These are phyloP conservation scores for Thera britannica DNA, from an alignment of 2,888 invertebrate species.

Conservation along the genomic window DNA sequence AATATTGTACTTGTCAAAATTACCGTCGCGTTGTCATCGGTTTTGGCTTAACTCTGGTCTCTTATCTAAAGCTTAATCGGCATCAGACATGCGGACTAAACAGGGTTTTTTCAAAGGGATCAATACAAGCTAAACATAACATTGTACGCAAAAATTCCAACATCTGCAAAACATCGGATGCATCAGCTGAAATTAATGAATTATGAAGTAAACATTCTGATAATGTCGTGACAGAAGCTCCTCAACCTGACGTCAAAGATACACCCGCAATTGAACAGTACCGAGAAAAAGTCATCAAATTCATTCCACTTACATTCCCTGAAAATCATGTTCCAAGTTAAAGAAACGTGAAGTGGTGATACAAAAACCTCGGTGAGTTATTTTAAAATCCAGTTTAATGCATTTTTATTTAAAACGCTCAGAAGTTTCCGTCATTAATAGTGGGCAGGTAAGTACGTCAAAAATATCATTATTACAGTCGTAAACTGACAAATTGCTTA, in stretches of 20 bases:
- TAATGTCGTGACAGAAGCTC: slow-evolving; percentile 80
- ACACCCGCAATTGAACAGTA: slow-evolving; percentile 76
- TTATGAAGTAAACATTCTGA: slow-evolving; percentile 64
- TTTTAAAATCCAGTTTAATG: slow-evolving; percentile 74
- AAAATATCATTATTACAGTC: slow-evolving; percentile 12
- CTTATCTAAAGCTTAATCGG: slow-evolving; percentile 32
- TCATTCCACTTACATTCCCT: slow-evolving; percentile 83
- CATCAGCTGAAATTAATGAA: slow-evolving; percentile 79
- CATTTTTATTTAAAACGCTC: slow-evolving; percentile 74
- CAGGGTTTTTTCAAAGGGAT: slow-evolving; percentile 24
- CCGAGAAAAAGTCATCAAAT: slow-evolving; percentile 75
- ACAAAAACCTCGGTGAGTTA: slow-evolving; percentile 76
- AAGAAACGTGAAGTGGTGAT: slow-evolving; percentile 78
- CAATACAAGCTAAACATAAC: slow-evolving; percentile 45
- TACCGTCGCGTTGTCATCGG: slow-evolving; percentile 16
- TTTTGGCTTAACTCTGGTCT: slow-evolving; percentile 15
- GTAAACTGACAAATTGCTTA: slow-evolving; percentile 5
- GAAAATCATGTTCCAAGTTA: slow-evolving; percentile 72
- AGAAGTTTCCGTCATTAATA: slow-evolving; percentile 52
- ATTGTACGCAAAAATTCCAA: slow-evolving; percentile 67
- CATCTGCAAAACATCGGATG: slow-evolving; percentile 79
- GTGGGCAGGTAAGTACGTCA: neutral
- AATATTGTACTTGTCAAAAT: slow-evolving; percentile 42
- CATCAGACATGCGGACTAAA: slow-evolving; percentile 33
- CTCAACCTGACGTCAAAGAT: slow-evolving; percentile 76